Conservation (phyloP, 2,888 invertebrate species). For the Trachelus stipa region DNA sequence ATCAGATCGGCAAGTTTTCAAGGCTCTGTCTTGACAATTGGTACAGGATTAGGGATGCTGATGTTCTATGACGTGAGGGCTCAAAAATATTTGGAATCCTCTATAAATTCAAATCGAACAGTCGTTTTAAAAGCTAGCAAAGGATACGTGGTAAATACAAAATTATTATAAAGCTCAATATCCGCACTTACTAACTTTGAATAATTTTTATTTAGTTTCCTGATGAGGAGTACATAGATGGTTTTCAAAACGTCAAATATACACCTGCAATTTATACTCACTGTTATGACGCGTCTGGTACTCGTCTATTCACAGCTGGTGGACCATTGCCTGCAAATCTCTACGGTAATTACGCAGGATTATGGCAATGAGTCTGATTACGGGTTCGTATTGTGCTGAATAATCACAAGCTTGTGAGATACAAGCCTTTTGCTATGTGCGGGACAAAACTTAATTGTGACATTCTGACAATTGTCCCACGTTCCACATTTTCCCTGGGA, state of each 20-base stretch:
- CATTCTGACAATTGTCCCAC: background rate
- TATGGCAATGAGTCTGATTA: constrained; percentile 81
- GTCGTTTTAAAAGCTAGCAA: constrained; percentile 89
- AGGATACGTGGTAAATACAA: constrained; percentile 83
- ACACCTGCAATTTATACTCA: constrained; percentile 96
- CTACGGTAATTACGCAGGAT: constrained; percentile 93
- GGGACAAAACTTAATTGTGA: background rate
- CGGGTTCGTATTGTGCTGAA: background rate
- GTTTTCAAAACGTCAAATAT: constrained; percentile 87
- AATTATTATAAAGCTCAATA: background rate
- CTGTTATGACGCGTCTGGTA: constrained; percentile 93
- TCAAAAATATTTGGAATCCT: constrained; percentile 90
- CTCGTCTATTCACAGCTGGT: constrained; percentile 92
- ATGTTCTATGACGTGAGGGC: constrained; percentile 95
- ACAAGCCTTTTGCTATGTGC: background rate
- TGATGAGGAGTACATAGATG: constrained; percentile 85
- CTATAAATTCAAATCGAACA: constrained; percentile 88
- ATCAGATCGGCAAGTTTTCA: constrained; percentile 93
- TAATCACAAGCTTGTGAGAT: background rate
- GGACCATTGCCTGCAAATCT: constrained; percentile 93
- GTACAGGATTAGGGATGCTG: constrained; percentile 90
- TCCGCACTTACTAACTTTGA: background rate
- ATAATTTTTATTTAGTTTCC: constrained; percentile 75
- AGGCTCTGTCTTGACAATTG: constrained; percentile 90
- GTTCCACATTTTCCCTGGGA: background rate